Percentiles rank a stretch among this genome's conserved stretches.
Evolutionary conservation across 2,888 invertebrate genomes (phyloP).

Genomic region (Chrysotoxum bicinctum): DNA sequence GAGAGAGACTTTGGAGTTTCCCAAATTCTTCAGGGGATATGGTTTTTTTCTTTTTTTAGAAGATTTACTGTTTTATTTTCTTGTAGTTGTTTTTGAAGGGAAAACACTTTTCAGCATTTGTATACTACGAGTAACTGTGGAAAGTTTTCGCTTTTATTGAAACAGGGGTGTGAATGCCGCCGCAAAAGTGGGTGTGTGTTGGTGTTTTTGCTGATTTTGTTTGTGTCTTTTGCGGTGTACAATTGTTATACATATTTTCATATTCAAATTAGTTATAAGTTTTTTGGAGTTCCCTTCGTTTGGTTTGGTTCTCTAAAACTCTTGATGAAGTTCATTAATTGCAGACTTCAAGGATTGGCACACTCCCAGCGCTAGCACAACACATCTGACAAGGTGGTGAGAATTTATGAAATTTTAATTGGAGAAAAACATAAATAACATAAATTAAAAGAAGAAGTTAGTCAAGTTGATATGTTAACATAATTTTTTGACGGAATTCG

Average conservation of each 20-base stretch:
- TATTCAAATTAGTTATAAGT: constrained; percentile 60
- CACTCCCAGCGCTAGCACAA: neutral
- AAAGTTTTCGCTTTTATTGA: neutral
- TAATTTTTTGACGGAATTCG: neutral
- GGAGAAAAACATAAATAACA: constrained; percentile 3
- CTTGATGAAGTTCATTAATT: constrained; percentile 66
- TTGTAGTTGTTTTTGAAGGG: neutral
- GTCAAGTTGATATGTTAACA: neutral
- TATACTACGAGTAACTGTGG: neutral
- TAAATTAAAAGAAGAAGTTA: neutral
- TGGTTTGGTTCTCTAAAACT: neutral
- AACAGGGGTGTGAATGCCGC: neutral
- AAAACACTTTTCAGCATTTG: constrained; percentile 7
- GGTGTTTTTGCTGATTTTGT: neutral
- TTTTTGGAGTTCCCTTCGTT: constrained; percentile 7
- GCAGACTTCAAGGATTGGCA: constrained; percentile 17
- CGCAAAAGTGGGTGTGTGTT: neutral
- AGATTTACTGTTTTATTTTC: constrained; percentile 2
- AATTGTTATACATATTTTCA: constrained; percentile 27
- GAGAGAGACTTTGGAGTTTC: constrained; percentile 15
- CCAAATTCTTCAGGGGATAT: neutral
- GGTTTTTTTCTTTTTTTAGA: neutral
- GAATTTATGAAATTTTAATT: constrained; percentile 26
- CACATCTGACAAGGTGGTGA: neutral
- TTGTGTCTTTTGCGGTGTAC: constrained; percentile 1